Evolutionary conservation across 2,113 vertebrate genomes (phyloP).

Genomic region (Murina feae): DNA sequence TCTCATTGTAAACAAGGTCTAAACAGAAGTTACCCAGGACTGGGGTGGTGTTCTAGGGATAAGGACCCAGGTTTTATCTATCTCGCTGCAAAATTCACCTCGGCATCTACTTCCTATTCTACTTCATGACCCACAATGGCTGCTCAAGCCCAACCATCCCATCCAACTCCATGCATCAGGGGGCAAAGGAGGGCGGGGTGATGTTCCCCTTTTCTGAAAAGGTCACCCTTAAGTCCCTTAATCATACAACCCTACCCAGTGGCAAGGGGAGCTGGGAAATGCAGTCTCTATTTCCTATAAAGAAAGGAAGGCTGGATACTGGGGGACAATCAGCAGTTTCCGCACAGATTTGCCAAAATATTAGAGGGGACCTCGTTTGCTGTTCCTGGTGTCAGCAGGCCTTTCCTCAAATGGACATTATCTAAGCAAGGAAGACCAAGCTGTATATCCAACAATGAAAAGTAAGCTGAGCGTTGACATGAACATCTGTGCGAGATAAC

Average conservation of each 20-base stretch:
- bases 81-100: not conserved
- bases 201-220: not conserved
- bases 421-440: not conserved
- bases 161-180: not conserved
- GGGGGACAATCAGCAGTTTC: not conserved
- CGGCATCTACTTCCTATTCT: not conserved
- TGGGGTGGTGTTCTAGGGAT: not conserved
- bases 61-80: not conserved
- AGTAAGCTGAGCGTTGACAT: not conserved
- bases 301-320: not conserved
- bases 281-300: not conserved
- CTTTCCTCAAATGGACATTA: not conserved
- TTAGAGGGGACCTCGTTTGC: not conserved
- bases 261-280: not conserved
- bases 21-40: not conserved
- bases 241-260: not conserved
- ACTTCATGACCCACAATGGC: not conserved
- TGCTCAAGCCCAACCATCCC: not conserved
- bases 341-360: not conserved
- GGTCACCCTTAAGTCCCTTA: not conserved
- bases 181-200: accelerated
- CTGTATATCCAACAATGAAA: not conserved
- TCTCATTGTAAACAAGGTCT: not conserved
- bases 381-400: not conserved
- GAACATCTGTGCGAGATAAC: not conserved